A percentile compares a stretch with the other conserved stretches of the same genome.
Conservation (phyloP, 2,888 invertebrate species). For the Hydraecia micacea region DNA sequence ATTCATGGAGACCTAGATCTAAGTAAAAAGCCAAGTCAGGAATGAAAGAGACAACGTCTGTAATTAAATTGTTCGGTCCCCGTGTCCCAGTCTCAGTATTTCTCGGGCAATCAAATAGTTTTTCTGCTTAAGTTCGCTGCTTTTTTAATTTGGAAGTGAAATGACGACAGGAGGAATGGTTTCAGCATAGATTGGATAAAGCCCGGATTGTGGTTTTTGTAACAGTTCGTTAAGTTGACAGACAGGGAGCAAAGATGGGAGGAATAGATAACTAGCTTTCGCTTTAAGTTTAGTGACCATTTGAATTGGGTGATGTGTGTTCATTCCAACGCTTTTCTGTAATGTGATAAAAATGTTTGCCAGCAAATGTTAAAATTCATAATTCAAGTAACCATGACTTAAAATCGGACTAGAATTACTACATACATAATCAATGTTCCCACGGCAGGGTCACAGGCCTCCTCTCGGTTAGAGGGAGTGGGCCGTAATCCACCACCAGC, state of each 20-base stretch:
- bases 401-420: not conserved
- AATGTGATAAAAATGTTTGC: not conserved
- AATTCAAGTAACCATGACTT: not conserved
- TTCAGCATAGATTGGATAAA: slow-evolving; percentile 66
- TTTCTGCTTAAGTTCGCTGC: slow-evolving; percentile 75
- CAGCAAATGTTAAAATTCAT: not conserved
- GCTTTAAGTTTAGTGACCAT: not conserved
- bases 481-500: too few species aligned
- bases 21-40: slow-evolving; percentile 76
- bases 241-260: slow-evolving; percentile 31
- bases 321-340: not conserved
- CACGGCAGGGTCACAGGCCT: too few species aligned
- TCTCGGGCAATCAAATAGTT: slow-evolving; percentile 80
- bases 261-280: slow-evolving; percentile 13
- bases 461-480: too few species aligned
- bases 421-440: too few species aligned
- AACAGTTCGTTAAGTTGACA: slow-evolving; percentile 53
- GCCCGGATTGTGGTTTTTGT: slow-evolving; percentile 60
- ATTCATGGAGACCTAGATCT: slow-evolving; percentile 71
- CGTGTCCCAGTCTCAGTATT: slow-evolving; percentile 74
- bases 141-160: slow-evolving; percentile 74
- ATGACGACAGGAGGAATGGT: slow-evolving; percentile 67
- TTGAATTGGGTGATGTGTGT: slow-evolving; percentile 6
- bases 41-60: slow-evolving; percentile 79
- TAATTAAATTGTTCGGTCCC: slow-evolving; percentile 86